These are phyloP conservation scores for Chaetoderma sp. DNA, from an alignment of 2,888 invertebrate species.

Conservation along the genomic window DNA sequence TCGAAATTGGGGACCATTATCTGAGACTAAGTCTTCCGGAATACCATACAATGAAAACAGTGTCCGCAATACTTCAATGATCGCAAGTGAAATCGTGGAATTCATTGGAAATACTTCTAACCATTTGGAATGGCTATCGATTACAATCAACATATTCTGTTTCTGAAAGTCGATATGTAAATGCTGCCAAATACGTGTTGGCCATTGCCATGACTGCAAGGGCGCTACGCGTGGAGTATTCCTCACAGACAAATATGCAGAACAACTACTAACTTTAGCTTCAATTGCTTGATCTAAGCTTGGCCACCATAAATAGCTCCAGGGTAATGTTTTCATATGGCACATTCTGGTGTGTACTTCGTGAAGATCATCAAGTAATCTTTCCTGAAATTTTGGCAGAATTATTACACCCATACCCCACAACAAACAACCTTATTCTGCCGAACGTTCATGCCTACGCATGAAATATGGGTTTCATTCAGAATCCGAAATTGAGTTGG, in stretches of 20 bases:
- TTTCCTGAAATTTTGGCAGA: conserved; percentile 28
- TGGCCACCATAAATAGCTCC: too few species aligned
- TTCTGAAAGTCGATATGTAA: conserved; percentile 69
- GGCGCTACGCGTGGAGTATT: conserved; percentile 38
- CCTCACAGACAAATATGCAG: conserved; percentile 33
- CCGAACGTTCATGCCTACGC: conserved; percentile 22
- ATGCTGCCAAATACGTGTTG: conserved; percentile 59
- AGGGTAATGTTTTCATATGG: too few species aligned
- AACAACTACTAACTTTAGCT: conserved; percentile 41
- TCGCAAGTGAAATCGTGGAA: conserved; percentile 26
- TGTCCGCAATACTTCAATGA: conserved; percentile 34
- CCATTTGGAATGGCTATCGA: conserved; percentile 70
- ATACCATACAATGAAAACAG: conserved; percentile 48
- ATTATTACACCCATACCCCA: conserved; percentile 38
- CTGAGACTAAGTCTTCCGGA: conserved; percentile 52
- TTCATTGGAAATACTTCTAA: conserved; percentile 55
- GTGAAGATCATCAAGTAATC: conserved; percentile 45
- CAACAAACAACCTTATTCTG: conserved; percentile 23
- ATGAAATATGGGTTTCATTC: conserved; percentile 22
- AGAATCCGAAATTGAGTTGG: background rate
- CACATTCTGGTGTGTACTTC: too few species aligned
- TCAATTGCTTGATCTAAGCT: conserved; percentile 38
- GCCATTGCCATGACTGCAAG: conserved; percentile 50
- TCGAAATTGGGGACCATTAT: conserved; percentile 58
- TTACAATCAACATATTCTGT: conserved; percentile 51